Base-by-base conservation (phyloP, 2,888 invertebrate species). In the Flexamia atlantica region DNA sequence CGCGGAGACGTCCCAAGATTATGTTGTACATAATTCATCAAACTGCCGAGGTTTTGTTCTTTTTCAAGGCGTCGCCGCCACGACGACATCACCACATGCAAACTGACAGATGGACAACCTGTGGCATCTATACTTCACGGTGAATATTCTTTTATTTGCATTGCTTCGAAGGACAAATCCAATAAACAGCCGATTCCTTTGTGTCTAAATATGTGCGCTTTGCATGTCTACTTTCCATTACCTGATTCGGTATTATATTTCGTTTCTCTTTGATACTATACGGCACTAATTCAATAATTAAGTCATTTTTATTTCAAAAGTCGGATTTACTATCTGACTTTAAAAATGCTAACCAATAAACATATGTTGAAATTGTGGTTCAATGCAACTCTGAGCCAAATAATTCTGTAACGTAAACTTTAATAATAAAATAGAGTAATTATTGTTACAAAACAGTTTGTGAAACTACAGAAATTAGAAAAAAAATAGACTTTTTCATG, bases 61-160 rank as follows among this genome's bases (percentile, higher is more conserved):
- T 70, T 68, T 70, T n/a, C 23, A 36, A 40, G 70, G n/a, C 70
- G 36, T 70, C 25, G 64, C 64, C 64, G 30, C 14, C 28, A 23
- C 64, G 64, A 64, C 17, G 70, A 70, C 70, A n/a, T 40, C 36
- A 23, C 40, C 70, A 23, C 70, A 70, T 70, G 70, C 70, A 70
- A 70, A 40, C 40, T 70, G 70, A 70, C 70, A 23, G 70, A 70
- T 70, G 70, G 40, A n/a, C 40, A n/a, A 70, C 70, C 70, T 70
- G 70, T 70, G 14, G 68, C 53, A 23, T 20, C 20, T 23, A 53
- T 53, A 23, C 53, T 23, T 53, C 53, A 53, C 53, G 4, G 9
- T 12, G 57, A 57, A 57, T 57, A 57, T 57, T 23, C 57, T 23
- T 28, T 20, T 64, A 57, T 25, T 64, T 53, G 20, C 23, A 53